Conservation (phyloP, 2,888 invertebrate genomes). For the Netelia virgata region DNA sequence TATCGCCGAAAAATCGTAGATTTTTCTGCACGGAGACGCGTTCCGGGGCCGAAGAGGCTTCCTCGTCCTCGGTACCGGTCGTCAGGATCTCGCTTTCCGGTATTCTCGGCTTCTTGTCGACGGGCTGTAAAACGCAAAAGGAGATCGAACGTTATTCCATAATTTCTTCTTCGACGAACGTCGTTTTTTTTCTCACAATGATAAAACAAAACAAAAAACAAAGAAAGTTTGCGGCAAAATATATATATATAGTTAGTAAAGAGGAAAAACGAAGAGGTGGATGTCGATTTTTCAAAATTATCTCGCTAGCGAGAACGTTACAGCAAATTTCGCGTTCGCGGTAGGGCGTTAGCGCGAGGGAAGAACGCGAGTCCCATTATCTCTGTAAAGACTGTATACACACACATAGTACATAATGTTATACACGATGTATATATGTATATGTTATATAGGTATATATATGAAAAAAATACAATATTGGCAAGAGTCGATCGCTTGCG, state of each 20-base stretch:
- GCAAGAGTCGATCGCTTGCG: constrained; percentile 65
- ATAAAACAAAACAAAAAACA: background rate
- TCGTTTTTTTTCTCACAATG: background rate
- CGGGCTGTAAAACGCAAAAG: constrained; percentile 75
- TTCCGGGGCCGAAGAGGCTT: constrained; percentile 82
- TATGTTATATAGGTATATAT: constrained; percentile 12
- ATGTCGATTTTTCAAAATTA: constrained; percentile 55
- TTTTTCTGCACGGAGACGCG: constrained; percentile 87
- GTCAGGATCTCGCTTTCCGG: constrained; percentile 84
- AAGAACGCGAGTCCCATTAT: constrained; percentile 64
- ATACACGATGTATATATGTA: constrained; percentile 21
- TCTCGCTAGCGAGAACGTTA: constrained; percentile 64
- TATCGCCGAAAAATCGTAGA: constrained; percentile 94
- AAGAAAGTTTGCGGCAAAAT: background rate
- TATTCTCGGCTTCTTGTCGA: constrained; percentile 82
- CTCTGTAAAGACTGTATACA: constrained; percentile 53
- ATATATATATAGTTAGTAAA: background rate
- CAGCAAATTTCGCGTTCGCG: constrained; percentile 66
- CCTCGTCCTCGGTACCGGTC: constrained; percentile 87
- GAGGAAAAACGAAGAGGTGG: background rate
- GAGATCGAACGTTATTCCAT: background rate
- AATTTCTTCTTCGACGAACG: constrained; percentile 29
- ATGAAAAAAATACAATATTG: constrained; percentile 20
- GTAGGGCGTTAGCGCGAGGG: constrained; percentile 57
- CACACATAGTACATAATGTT: constrained; percentile 36